Base-by-base conservation (phyloP, 2,888 invertebrate species). In the Metalampra italica region DNA sequence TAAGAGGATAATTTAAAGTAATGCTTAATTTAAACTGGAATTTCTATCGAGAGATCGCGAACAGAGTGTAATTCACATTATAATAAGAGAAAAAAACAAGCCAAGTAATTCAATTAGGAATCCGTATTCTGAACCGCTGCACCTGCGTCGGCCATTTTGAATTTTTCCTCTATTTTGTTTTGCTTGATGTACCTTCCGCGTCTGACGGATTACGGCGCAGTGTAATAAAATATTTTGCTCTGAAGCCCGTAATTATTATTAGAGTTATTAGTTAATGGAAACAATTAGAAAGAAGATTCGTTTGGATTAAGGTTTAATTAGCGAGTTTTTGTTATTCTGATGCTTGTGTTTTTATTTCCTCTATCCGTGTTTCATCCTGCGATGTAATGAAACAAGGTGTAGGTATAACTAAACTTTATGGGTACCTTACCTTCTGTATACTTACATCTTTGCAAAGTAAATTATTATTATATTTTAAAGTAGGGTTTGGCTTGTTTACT, bases 241-340 rank as follows among this genome's bases (percentile, higher is more conserved):
- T 68, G 58, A 71, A 73, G 69, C 68, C 61, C 56, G 69, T 73
- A 78, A 78, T 79, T 82, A 80, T 84, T 78, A 81, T 77, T 71
- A 77, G 64, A 67, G 75, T 77, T 79, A 81, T 82, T 78, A 80
- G 61, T 72, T 75, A 81, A 83, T 79, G 82, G 75, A 66, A 66
- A 79, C 74, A 85, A 85, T 85, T 85, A 82, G 70, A 64, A 75
- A 73, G 58, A 77, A 75, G 64, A 64, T 59, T 57, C 57, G 54
- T 54, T 53, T 36, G 82, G 85, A 84, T 86, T 85, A 82, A 68
- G 72, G 56, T 73, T 73, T 82, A 82, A 85, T 85, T 83, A 82
- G 71, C 59, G 63, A 56, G 60, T 57, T 71, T 68, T 69, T 73
- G 62, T 75, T 75, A 71, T 71, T 71, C 68, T 70, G n/a, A 22